These are phyloP conservation scores for Rugalucina vietnamica DNA, from an alignment of 2,888 invertebrate species.

Conservation along the genomic window DNA sequence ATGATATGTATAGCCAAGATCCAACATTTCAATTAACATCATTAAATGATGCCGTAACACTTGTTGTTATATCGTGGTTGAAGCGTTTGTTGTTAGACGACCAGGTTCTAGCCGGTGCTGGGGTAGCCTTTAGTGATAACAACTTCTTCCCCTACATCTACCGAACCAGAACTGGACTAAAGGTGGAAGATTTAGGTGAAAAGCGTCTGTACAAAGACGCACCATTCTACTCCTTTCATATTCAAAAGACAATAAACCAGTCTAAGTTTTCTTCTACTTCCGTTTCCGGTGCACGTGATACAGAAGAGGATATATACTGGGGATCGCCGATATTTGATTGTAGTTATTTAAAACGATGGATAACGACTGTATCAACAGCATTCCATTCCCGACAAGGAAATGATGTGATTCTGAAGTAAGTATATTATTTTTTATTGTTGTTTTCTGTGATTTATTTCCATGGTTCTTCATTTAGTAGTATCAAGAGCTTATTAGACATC, in stretches of 20 bases:
- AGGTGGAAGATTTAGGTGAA: not conserved
- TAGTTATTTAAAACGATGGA: slow-evolving; percentile 65
- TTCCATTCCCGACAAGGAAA: slow-evolving; percentile 58
- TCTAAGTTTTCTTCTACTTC: not conserved
- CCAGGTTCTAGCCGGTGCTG: slow-evolving; percentile 69
- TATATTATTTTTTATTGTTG: too few species aligned
- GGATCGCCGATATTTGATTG: slow-evolving; percentile 74
- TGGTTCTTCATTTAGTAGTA: not conserved
- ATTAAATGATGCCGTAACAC: slow-evolving; percentile 38
- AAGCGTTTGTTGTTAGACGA: slow-evolving; percentile 69
- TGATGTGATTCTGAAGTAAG: not conserved
- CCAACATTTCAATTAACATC: slow-evolving; percentile 24
- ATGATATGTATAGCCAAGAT: slow-evolving; percentile 39
- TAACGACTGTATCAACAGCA: slow-evolving; percentile 71
- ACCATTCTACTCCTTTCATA: slow-evolving; percentile 54
- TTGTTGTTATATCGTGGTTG: slow-evolving; percentile 60
- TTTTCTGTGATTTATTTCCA: too few species aligned
- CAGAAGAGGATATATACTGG: slow-evolving; percentile 52
- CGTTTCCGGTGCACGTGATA: not conserved
- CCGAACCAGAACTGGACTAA: slow-evolving; percentile 39
- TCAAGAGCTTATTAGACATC: not conserved
- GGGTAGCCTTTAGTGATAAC: slow-evolving; percentile 68
- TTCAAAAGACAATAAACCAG: slow-evolving; percentile 32
- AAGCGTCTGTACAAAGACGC: slow-evolving; percentile 49
- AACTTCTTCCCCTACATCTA: slow-evolving; percentile 73